phyloP scores from a whole-genome alignment of 2,797 vertebrate species.

The Spinus pinus region DNA sequence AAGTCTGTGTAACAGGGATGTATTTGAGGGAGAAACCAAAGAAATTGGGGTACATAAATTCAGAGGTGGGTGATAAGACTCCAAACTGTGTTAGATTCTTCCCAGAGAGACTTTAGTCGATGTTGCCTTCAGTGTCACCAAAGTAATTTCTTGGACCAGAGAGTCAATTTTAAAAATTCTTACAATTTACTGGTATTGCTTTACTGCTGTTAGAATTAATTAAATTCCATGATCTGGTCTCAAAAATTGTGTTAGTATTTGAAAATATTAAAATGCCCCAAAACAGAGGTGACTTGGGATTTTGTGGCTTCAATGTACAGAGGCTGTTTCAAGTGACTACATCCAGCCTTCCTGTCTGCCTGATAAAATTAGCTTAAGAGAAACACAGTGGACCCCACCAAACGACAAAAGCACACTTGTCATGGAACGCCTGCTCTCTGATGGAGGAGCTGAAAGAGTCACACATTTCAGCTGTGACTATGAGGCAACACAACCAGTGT shows the following conservation, averaged over 20 bases:
- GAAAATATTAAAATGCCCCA: neutral
- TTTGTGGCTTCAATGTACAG: neutral
- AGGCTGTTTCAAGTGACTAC: neutral
- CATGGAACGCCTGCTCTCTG: neutral
- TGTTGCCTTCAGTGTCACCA: neutral
- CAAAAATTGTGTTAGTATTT: neutral
- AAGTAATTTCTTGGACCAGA: neutral
- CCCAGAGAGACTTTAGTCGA: neutral
- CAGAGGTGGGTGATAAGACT: neutral
- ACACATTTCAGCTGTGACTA: neutral
- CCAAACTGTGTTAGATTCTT: neutral
- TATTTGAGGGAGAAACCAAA: neutral
- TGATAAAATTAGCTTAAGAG: neutral
- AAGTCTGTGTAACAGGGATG: neutral
- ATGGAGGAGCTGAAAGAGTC: neutral
- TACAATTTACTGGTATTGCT: neutral
- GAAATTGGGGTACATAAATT: neutral
- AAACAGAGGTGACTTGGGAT: neutral
- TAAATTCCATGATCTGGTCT: neutral
- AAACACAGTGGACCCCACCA: neutral
- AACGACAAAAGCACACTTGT: neutral
- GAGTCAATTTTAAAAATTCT: neutral
- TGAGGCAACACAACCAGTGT: neutral
- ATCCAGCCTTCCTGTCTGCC: neutral
- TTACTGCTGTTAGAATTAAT: neutral